Evolutionary conservation across 2,888 invertebrate genomes (phyloP).

Genomic region (Cantharis nigra): DNA sequence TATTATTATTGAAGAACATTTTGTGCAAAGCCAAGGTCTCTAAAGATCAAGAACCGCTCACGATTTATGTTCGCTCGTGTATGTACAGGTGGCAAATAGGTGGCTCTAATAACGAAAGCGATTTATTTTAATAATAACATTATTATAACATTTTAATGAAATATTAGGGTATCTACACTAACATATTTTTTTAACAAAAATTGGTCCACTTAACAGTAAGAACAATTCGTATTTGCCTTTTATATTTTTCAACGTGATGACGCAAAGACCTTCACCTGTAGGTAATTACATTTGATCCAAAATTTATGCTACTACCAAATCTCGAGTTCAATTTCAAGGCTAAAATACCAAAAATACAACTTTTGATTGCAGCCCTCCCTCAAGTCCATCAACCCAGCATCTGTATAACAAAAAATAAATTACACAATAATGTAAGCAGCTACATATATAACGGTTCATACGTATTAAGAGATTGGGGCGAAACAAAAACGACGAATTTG

Average conservation of each 20-base stretch:
- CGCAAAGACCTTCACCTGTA: neutral
- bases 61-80: constrained; percentile 2
- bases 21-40: constrained; percentile 13
- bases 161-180: neutral
- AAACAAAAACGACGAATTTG: neutral
- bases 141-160: neutral
- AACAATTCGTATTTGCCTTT: neutral
- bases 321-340: neutral
- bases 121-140: neutral
- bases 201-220: neutral
- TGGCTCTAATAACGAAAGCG: neutral
- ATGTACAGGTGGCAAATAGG: neutral
- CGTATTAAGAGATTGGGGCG: neutral
- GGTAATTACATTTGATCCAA: neutral
- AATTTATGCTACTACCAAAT: neutral
- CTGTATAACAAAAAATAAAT: neutral
- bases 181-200: neutral
- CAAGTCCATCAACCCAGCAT: neutral
- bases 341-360: neutral
- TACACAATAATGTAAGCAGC: neutral
- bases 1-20: constrained; percentile 8
- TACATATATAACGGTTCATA: neutral
- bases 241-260: neutral
- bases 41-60: constrained; percentile 16
- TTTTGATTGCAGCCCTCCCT: neutral